Base-by-base conservation (phyloP, 2,888 invertebrate genomes). In the Cryptocephalus primarius region DNA sequence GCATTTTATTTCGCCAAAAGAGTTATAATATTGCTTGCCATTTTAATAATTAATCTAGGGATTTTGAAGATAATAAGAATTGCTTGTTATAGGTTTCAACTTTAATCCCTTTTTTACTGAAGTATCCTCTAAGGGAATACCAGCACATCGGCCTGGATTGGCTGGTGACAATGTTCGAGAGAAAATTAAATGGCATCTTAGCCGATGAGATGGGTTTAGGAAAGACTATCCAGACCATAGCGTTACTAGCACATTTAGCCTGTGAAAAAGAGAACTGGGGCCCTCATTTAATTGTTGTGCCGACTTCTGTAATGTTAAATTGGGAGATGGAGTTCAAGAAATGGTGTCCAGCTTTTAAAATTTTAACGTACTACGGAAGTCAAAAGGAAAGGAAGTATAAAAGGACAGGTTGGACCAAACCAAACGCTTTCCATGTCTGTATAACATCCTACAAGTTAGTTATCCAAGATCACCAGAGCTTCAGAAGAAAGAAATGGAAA, bases 271-370 rank as follows among this genome's bases (percentile, higher is more conserved):
- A 77, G 56, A 85, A 92, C 66, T 99, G 99, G 99, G 99, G 99
- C 33, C 99, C 99, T 45, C 99, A 99, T 78, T 77, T 99, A 22
- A 94, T 99, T 57, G 89, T 99, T 52, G 99, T 99, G 56, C 99
- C 99, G 49, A 99, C 99, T 11, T 96, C 96, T 55, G 97, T 99
- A 43, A 95, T 99, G 88, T 78, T 99, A 51, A 99, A 99, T 74
- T 99, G 99, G 99, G 99, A 99, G 75, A 93, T 97, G 91, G 99
- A 99, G 72, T 89, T 95, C 66, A 97, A 99, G 72, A 97, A 97
- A 71, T 99, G 99, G 99, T 97, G 96, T 71, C 99, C 99, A 1
- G 93, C 91, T 44, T 94, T 99, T 70, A 99, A 99, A 77, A 92
- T 99, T 63, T 79, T 99, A 56, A 97, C 97, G 1, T 99, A 99